Base-by-base conservation (phyloP, 2,888 invertebrate genomes). In the Leptarthrus brevirostris region DNA sequence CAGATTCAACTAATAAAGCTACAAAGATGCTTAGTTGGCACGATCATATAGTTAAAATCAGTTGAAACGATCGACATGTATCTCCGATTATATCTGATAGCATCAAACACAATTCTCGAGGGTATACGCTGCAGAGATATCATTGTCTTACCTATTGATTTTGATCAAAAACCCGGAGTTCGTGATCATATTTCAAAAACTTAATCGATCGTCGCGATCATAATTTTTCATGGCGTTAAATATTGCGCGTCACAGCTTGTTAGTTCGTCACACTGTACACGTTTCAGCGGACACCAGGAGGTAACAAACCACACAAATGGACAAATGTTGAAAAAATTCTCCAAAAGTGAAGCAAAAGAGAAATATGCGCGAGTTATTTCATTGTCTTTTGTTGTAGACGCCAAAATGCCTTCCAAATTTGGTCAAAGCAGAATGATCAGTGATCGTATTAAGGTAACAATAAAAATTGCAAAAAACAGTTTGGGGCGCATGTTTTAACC, bases 211-310 rank as follows among this genome's bases (percentile, higher is more conserved):
- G 77, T 78, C 78, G 79, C 80, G 80, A 81, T 81, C 81, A 80
- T 80, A 81, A 81, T 81, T 81, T 81, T 80, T 80, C 80, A 80
- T 81, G 81, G 81, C 81, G 81, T 81, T 81, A 81, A 81, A 81
- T 81, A 81, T 81, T 81, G 79, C 81, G 80, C 81, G 80, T 81
- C 79, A 78, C 78, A 79, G 79, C 79, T 79, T 80, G 80, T 80
- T 80, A 80, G 78, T 79, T 74, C 76, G 73, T 76, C 76, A 74
- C 74, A 74, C 56, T 72, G 56, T 66, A 58, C 73, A 73, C 52
- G 72, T 44, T 36, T 34, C 72, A 34, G 6, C 24, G 12, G 24
- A 40, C 52, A 56, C 36, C 61, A 72, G 16, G n/a, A 22, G 66
- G 26, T 53, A 44, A 66, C 66, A 34, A 66, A 30, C 54, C 56